Conservation (phyloP, 2,888 invertebrate species). For the Ditula angustiorana region DNA sequence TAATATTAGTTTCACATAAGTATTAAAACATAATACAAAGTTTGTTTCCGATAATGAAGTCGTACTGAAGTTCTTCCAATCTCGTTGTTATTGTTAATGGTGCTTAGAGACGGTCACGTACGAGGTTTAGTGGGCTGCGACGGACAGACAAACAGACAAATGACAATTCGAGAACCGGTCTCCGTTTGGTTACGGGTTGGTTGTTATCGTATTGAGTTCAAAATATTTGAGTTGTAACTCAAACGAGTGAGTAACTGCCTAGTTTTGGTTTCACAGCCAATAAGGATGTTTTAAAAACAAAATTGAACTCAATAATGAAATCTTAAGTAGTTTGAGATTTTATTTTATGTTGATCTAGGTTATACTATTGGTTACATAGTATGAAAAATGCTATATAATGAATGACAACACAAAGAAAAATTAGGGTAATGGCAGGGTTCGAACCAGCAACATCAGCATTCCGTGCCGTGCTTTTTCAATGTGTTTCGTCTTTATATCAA, state of each 20-base stretch:
- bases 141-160: conserved; percentile 45
- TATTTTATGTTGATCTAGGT: no score
- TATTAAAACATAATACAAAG: background rate
- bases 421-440: no score
- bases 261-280: background rate
- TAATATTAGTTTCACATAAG: no score
- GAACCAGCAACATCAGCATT: no score
- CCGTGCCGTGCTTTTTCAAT: no score
- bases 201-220: background rate
- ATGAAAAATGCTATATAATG: no score
- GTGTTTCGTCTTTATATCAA: no score
- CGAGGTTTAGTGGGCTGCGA: conserved; percentile 54
- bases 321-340: no score
- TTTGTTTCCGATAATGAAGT: background rate
- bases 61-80: background rate
- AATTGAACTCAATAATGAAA: background rate
- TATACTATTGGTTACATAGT: no score
- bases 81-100: conserved; percentile 6
- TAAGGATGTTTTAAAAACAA: no score
- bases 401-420: no score
- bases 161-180: background rate
- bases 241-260: no score
- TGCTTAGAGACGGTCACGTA: conserved; percentile 7
- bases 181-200: background rate
- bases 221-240: background rate